Base-by-base conservation (phyloP, 2,888 invertebrate genomes). In the Agapostemon virescens region DNA sequence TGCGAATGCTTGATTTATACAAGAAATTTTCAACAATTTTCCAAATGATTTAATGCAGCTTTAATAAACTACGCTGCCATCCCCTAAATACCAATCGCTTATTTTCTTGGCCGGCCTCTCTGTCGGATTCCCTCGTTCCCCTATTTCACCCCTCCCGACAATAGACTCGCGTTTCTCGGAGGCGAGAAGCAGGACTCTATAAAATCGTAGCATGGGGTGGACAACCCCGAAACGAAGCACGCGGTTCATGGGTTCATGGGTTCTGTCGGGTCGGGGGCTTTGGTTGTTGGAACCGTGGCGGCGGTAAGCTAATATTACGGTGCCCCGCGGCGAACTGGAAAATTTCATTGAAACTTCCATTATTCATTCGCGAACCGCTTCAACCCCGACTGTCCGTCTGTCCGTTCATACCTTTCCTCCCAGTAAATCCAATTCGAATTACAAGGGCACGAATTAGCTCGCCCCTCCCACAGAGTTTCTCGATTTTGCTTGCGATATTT, bases 271-370 rank as follows among this genome's bases (percentile, higher is more conserved):
- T 82, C 83, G 79, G 81, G 85, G 83, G 84, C 74, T 76, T 86
- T 49, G 75, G 83, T 75, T 76, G 79, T 77, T 58, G 72, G 81
- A 45, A 73, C 83, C 86, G 86, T 88, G 88, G 87, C 86, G 88
- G 86, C 88, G 89, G 88, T 90, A 91, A 92, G 91, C 91, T 92
- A 92, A 92, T 92, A 92, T 92, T 90, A 89, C 90, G 91, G 89
- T 90, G 87, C 89, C 92, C 92, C 91, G 92, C 91, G 90, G 92
- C 90, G 92, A 90, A 86, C 89, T 92, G 91, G 91, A 92, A 92
- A 92, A 92, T 92, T 92, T 92, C 92, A 92, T 92, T 92, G 90
- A 87, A 90, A 90, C 89, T 91, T 92, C 90, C 91, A 92, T 92
- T 92, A 92, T 92, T 92, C 92, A 92, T 92, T 86, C 85, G 85